Evolutionary conservation across 2,888 invertebrate species (phyloP).

Genomic region (Perithous albicinctus): DNA sequence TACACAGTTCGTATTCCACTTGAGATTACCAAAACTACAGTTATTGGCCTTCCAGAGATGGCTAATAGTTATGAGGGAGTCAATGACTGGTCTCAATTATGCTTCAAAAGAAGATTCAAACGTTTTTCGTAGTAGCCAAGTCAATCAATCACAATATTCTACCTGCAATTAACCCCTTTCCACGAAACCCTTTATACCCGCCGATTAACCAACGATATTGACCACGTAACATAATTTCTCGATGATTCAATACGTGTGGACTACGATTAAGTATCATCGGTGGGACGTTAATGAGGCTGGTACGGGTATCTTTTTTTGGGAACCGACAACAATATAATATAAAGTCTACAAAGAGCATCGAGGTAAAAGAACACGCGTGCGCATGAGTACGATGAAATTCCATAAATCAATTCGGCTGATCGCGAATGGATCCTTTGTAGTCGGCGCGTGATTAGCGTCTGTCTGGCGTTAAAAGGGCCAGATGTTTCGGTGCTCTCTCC

Average conservation of each 20-base stretch:
- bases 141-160: constrained; percentile 58
- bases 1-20: background rate
- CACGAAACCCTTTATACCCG: background rate
- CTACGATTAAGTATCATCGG: constrained; percentile 56
- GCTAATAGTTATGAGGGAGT: background rate
- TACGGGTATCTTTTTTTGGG: constrained; percentile 36
- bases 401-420: constrained; percentile 72
- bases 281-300: constrained; percentile 58
- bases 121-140: constrained; percentile 51
- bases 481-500: constrained; percentile 64
- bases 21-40: background rate
- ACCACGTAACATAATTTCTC: constrained; percentile 49
- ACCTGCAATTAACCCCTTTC: constrained; percentile 57
- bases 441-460: constrained; percentile 71
- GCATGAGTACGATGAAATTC: constrained; percentile 68
- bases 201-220: constrained; percentile 46
- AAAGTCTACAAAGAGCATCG: constrained; percentile 52
- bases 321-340: background rate
- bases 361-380: constrained; percentile 34
- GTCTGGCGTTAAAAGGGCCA: constrained; percentile 71
- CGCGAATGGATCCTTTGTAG: constrained; percentile 64
- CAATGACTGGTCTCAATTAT: background rate
- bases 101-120: constrained; percentile 1
- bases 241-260: constrained; percentile 56
- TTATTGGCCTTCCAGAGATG: background rate